Evolutionary conservation across 2,113 vertebrate genomes (phyloP).

Genomic region (Thamnaconus septentrionalis): DNA sequence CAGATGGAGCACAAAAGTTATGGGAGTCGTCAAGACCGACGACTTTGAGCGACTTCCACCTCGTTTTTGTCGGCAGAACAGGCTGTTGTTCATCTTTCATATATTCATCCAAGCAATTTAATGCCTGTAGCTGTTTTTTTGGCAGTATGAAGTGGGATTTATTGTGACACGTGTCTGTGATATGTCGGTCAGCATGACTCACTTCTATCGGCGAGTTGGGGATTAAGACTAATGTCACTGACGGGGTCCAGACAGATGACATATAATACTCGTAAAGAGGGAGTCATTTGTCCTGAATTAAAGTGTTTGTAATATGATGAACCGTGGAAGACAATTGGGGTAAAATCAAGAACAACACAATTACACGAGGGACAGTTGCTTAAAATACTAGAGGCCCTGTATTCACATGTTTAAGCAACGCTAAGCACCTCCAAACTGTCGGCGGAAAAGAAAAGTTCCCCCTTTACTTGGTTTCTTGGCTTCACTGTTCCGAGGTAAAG

Average conservation of each 20-base stretch:
- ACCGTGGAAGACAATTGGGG: too few species aligned
- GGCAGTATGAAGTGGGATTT: conserved; percentile 14
- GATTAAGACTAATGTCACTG: not conserved
- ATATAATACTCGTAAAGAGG: not conserved
- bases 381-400: too few species aligned
- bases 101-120: not conserved
- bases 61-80: not conserved
- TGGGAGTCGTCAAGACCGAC: conserved; percentile 21
- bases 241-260: conserved; percentile 2
- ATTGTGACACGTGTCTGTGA: conserved; percentile 1
- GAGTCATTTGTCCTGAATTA: too few species aligned
- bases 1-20: conserved; percentile 1
- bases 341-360: too few species aligned
- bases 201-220: conserved; percentile 18
- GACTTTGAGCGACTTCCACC: conserved; percentile 1
- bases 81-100: conserved; percentile 1
- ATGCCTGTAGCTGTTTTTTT: conserved; percentile 14
- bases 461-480: too few species aligned
- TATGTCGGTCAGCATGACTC: conserved; percentile 21
- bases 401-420: too few species aligned
- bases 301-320: too few species aligned
- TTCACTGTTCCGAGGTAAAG: too few species aligned
- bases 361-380: too few species aligned
- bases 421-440: too few species aligned
- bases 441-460: too few species aligned